Evolutionary conservation across 2,113 vertebrate species (phyloP).

Genomic region (Epinephelus moara): DNA sequence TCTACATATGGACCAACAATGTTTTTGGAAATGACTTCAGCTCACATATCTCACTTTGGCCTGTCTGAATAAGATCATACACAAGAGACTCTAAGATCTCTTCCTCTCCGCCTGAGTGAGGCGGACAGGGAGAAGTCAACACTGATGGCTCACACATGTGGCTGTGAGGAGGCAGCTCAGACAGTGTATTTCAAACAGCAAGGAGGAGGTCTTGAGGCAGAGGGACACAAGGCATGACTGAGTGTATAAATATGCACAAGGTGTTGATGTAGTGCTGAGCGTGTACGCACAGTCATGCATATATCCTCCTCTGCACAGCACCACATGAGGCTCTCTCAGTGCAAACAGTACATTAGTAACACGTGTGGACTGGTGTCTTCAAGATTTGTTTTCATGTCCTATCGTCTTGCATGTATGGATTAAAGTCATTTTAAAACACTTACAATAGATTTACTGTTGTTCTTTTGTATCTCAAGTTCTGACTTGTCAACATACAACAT

Average conservation of each 20-base stretch:
- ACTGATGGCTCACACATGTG: conserved; percentile 76
- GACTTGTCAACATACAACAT: neutral
- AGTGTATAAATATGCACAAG: conserved; percentile 68
- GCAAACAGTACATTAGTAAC: conserved; percentile 37
- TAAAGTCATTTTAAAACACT: neutral
- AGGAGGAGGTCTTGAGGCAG: conserved; percentile 62
- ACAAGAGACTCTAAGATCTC: conserved; percentile 57
- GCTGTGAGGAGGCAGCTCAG: conserved; percentile 58
- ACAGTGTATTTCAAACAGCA: conserved; percentile 64
- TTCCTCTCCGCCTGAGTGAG: conserved; percentile 48
- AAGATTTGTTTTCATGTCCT: conserved; percentile 29
- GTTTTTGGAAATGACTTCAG: conserved; percentile 40
- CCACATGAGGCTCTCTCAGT: conserved; percentile 22
- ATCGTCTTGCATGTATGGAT: conserved; percentile 25
- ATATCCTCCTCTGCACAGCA: conserved; percentile 37
- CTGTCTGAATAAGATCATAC: conserved; percentile 55
- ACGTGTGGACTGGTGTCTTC: conserved; percentile 36
- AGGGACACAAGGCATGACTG: conserved; percentile 65
- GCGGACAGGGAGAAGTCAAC: conserved; percentile 47
- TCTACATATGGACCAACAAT: conserved; percentile 17
- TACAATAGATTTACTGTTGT: conserved; percentile 3
- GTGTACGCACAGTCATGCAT: conserved; percentile 32
- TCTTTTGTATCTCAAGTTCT: neutral
- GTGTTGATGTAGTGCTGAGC: conserved; percentile 63
- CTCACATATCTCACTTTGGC: conserved; percentile 58